These are phyloP conservation scores for Heliconius nattereri DNA, from an alignment of 1,140 invertebrate species.

Conservation along the genomic window DNA sequence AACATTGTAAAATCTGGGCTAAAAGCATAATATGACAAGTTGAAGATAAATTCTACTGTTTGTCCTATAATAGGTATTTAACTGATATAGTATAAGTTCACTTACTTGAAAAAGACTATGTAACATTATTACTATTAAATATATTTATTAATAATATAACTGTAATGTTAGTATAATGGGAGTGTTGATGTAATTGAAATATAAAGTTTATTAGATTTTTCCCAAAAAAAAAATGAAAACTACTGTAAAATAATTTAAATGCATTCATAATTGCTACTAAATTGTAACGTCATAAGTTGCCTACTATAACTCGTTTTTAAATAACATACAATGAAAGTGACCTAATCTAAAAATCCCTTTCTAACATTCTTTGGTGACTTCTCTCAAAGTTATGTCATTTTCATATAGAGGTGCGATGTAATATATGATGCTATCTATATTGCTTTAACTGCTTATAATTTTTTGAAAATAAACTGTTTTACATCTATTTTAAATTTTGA, in stretches of 20 bases:
- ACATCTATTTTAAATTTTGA: neutral
- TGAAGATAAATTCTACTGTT: neutral
- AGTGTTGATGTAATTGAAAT: neutral
- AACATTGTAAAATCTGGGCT: too few relatives aligned
- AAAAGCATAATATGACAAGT: neutral
- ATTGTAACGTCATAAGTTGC: neutral
- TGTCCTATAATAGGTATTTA: neutral
- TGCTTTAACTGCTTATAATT: neutral
- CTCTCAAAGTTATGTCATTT: too few relatives aligned
- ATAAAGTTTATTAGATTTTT: neutral
- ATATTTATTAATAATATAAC: neutral
- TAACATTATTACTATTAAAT: neutral
- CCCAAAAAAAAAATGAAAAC: neutral
- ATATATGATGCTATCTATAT: too few relatives aligned
- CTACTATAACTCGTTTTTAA: too few relatives aligned
- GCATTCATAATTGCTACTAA: neutral
- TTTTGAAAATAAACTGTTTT: neutral
- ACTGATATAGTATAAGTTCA: neutral
- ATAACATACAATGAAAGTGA: neutral
- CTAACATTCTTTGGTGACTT: too few relatives aligned
- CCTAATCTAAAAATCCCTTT: too few relatives aligned
- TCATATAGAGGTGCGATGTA: too few relatives aligned
- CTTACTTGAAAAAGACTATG: neutral
- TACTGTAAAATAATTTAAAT: neutral
- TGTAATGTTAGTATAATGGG: neutral